These are phyloP conservation scores for Oryctolagus cuniculus DNA, from an alignment of 2,113 vertebrate genomes.

Conservation along the genomic window mOryCun1.1 NC_091440.1:17720501-17721000, in stretches of 20 bases:
- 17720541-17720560: not conserved
- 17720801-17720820: not conserved
- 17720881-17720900: not conserved
- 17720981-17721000: too few species aligned
- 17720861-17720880: too few species aligned
- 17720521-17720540: not conserved
- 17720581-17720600: not conserved
- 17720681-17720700: not conserved
- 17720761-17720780: not conserved
- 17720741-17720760: not conserved
- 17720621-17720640: not conserved
- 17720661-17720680: not conserved
- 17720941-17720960: not conserved
- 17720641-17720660: not conserved
- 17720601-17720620: not conserved
- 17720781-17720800: not conserved
- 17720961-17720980: not conserved
- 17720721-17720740: fast-evolving
- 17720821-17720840: not conserved
- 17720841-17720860: not conserved
- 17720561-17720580: not conserved
- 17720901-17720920: not conserved
- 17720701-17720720: not conserved
- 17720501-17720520: not conserved
- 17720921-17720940: not conserved